These are phyloP conservation scores for Tetanocera ferruginea DNA, from an alignment of 2,888 invertebrate species.

Conservation along the genomic window DNA sequence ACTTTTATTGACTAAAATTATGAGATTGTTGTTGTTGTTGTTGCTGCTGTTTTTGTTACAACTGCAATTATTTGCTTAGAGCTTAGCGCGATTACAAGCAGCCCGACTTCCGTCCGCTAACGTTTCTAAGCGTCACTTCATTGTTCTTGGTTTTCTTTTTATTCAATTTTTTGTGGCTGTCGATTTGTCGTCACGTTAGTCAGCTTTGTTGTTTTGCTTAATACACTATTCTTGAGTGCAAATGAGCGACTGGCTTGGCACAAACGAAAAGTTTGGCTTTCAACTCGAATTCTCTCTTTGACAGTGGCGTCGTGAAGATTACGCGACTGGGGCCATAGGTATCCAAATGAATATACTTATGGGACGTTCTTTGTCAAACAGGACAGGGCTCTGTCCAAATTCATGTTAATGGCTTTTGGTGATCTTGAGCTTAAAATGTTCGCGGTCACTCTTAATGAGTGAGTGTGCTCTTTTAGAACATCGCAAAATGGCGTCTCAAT, in stretches of 20 bases:
- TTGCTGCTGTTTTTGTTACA: constrained; percentile 27
- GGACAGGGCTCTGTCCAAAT: too few relatives aligned
- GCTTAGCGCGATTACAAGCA: constrained; percentile 52
- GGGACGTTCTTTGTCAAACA: too few relatives aligned
- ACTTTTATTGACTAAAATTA: not conserved
- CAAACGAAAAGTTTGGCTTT: not conserved
- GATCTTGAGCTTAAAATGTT: too few relatives aligned
- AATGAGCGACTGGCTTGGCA: not conserved
- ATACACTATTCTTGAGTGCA: not conserved
- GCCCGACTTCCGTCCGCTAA: constrained; percentile 53
- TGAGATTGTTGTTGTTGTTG: constrained; percentile 35
- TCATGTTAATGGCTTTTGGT: too few relatives aligned
- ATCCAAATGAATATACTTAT: too few relatives aligned
- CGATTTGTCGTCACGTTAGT: not conserved
- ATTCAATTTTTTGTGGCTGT: not conserved
- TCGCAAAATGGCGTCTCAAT: too few relatives aligned
- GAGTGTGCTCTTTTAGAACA: too few relatives aligned
- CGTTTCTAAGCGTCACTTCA: constrained; percentile 22
- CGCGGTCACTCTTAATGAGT: too few relatives aligned
- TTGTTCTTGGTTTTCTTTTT: constrained; percentile 6
- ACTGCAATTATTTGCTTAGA: constrained; percentile 33
- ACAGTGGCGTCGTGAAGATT: not conserved
- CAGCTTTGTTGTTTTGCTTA: not conserved
- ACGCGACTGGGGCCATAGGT: too few relatives aligned
- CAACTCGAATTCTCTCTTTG: not conserved